Conservation (phyloP, 1,140 invertebrate genomes). For the Idris sp. region DNA sequence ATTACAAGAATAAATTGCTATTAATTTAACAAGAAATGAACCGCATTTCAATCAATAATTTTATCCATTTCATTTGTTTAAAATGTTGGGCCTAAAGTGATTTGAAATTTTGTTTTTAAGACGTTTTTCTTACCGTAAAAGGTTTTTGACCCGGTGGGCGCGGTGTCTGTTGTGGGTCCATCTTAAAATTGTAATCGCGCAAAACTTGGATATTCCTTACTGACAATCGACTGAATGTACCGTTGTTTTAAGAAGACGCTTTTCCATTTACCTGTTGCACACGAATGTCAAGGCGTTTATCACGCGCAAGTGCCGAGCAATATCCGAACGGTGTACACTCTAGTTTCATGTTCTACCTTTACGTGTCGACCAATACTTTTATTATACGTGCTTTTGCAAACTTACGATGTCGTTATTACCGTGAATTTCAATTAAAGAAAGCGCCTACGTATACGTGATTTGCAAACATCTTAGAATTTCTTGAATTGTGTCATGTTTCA, state of each 20-base stretch:
- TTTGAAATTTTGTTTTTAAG: too few species aligned
- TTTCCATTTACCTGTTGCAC: conserved; percentile 74
- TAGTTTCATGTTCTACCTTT: conserved; percentile 59
- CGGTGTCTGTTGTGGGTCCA: conserved; percentile 70
- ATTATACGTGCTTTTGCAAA: conserved; percentile 48
- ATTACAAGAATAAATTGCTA: conserved; percentile 1
- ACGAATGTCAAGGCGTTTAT: conserved; percentile 61
- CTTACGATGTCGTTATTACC: conserved; percentile 45
- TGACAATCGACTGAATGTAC: conserved; percentile 51
- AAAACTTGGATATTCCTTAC: conserved; percentile 39
- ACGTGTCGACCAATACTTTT: conserved; percentile 60
- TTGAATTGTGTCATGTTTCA: conserved; percentile 18
- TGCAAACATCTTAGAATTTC: conserved; percentile 22
- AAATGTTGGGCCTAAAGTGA: too few species aligned
- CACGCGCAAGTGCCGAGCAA: conserved; percentile 53
- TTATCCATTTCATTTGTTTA: background rate
- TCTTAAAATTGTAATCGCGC: conserved; percentile 44
- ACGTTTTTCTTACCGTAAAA: conserved; percentile 72
- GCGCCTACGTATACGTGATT: conserved; percentile 34
- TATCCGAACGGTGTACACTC: conserved; percentile 49
- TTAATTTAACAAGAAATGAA: too few species aligned
- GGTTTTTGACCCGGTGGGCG: conserved; percentile 60
- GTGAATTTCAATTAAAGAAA: conserved; percentile 53
- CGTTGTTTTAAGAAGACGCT: conserved; percentile 55
- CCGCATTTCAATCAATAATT: conserved; percentile 25